Conservation (phyloP, 2,797 vertebrate species). For the Rallus crepitans region DNA sequence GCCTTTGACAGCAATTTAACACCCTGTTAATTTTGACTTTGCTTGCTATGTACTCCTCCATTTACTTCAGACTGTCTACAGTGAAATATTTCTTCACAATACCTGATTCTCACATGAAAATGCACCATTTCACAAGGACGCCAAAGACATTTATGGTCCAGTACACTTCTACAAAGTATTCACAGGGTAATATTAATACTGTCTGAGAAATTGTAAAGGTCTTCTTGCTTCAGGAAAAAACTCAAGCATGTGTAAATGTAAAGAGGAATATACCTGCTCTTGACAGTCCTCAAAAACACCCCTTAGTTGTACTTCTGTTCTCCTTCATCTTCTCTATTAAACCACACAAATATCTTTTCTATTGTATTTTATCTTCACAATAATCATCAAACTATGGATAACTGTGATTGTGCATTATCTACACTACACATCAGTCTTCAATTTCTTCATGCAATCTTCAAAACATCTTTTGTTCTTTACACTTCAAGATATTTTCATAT, state of each 20-base stretch:
- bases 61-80: neutral
- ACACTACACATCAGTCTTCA: neutral
- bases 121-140: neutral
- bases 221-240: neutral
- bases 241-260: neutral
- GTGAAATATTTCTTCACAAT: neutral
- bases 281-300: neutral
- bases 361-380: neutral
- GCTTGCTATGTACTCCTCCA: neutral
- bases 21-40: slow-evolving; percentile 2
- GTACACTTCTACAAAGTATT: neutral
- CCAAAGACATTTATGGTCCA: neutral
- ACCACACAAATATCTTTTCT: neutral
- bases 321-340: neutral
- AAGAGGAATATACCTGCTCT: neutral
- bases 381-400: neutral
- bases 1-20: neutral
- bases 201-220: neutral
- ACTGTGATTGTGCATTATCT: neutral
- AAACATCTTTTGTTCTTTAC: neutral
- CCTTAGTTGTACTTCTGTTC: neutral
- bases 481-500: neutral
- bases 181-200: neutral
- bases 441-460: neutral
- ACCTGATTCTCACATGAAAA: neutral